Base-by-base conservation (phyloP, 2,113 vertebrate species). In the Arenaria interpres region DNA sequence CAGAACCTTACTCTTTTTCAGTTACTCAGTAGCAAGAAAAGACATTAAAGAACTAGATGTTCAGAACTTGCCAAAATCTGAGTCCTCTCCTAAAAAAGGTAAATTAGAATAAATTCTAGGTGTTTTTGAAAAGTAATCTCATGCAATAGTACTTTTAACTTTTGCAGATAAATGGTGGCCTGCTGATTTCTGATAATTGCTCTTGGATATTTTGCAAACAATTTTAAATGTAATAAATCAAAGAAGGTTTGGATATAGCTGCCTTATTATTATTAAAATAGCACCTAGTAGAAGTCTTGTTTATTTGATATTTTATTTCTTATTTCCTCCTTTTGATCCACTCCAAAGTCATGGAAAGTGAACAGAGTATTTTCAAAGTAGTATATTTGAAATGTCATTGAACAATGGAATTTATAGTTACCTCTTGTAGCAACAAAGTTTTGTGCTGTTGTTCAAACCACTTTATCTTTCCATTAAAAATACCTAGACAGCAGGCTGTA, bases 21-120 rank as follows among this genome's bases (percentile, higher is more conserved):
- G 99, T 97, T 98, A 98, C 90, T 99, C 98, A 2, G 98, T 99
- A 95, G 96, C 98, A 78, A 99, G 99, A 96, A 99, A 98, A 98
- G 99, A 99, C 62, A 95, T 99, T 95, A 98, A 98, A 73, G 97
- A 98, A 51, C 77, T 99, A 66, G 98, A 98, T 90, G 63, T 98
- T 93, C 94, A 98, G 93, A 98, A 63, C 92, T 77, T 98, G 77
- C 96, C 98, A 92, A 99, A 98, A 92, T 93, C 98, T 1, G 99
- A 99, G 48, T 96, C 98, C 57, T 97, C 98, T 62, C 89, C 95
- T 88, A 99, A 98, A 88, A 99, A 96, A 98, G 99, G 99, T 99
- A 98, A 98, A 85, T 73, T 33, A 73, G 32, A 94, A 71, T 68
- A 68, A 69, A 37, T 88, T 93, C 3, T 64, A 22, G 3, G 5